Evolutionary conservation across 2,888 invertebrate species (phyloP).

Genomic region (Hypolimnas misippus): DNA sequence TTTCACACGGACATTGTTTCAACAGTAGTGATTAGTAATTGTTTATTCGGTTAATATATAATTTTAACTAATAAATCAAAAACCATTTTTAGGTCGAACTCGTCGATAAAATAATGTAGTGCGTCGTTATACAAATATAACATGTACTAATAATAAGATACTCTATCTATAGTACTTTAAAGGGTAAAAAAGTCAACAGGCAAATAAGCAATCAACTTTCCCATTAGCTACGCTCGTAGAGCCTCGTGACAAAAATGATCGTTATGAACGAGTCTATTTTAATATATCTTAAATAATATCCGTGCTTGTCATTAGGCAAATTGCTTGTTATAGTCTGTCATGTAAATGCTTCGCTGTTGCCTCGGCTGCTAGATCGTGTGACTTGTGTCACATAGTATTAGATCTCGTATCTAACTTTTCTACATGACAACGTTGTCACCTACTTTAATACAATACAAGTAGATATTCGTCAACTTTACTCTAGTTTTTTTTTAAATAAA

Average conservation of each 20-base stretch:
- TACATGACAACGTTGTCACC: neutral
- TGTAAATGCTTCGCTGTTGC: slow-evolving; percentile 28
- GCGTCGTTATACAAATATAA: slow-evolving; percentile 2
- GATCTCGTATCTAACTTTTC: neutral
- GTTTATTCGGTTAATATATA: too few species aligned
- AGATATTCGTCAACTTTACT: neutral
- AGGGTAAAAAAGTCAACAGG: slow-evolving; percentile 24
- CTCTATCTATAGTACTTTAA: slow-evolving; percentile 3
- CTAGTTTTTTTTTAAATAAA: too few species aligned
- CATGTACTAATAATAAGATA: slow-evolving; percentile 9
- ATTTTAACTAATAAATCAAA: too few species aligned
- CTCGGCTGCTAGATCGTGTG: slow-evolving; percentile 25
- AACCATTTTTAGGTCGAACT: too few species aligned
- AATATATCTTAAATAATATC: slow-evolving; percentile 33
- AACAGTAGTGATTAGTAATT: too few species aligned
- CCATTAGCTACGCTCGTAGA: slow-evolving; percentile 31
- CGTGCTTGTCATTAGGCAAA: slow-evolving; percentile 31
- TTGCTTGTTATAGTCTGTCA: slow-evolving; percentile 33
- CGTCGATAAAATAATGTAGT: neutral
- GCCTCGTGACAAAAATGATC: slow-evolving; percentile 26
- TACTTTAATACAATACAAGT: neutral
- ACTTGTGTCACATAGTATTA: slow-evolving; percentile 8
- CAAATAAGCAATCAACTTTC: slow-evolving; percentile 33
- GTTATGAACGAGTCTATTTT: slow-evolving; percentile 32
- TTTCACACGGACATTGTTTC: too few species aligned